Conservation (phyloP, 2,113 vertebrate species). For the Centropus unirufus region DNA sequence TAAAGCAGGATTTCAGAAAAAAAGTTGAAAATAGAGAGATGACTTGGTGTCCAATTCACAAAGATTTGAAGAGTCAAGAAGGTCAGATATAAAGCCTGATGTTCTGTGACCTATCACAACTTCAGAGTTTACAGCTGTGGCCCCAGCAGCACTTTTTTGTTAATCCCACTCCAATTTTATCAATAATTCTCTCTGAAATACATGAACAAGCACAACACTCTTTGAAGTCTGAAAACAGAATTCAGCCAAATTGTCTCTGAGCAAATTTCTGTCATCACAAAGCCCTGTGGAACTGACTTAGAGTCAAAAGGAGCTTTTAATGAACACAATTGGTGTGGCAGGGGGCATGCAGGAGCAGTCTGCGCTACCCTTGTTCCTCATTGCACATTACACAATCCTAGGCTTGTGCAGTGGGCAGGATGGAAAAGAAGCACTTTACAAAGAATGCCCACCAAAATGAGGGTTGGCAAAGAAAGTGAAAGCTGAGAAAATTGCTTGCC, state of each 20-base stretch:
- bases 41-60: background rate
- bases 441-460: background rate
- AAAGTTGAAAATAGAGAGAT: background rate
- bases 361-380: background rate
- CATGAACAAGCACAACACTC: background rate
- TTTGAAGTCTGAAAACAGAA: conserved; percentile 57
- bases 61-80: background rate
- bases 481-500: background rate
- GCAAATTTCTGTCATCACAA: conserved; percentile 52
- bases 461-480: background rate
- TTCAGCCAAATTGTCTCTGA: conserved; percentile 44
- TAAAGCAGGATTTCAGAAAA: background rate
- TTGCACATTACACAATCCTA: background rate
- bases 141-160: conserved; percentile 21
- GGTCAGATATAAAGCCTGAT: background rate
- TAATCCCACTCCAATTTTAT: conserved; percentile 42
- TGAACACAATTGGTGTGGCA: background rate
- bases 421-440: background rate
- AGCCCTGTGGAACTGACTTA: conserved; percentile 26
- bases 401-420: background rate
- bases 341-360: background rate
- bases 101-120: background rate
- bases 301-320: conserved; percentile 52
- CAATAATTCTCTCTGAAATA: conserved; percentile 67
- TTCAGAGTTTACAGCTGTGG: background rate